Conservation (phyloP, 2,888 invertebrate genomes). For the Idaea dimidiata region DNA sequence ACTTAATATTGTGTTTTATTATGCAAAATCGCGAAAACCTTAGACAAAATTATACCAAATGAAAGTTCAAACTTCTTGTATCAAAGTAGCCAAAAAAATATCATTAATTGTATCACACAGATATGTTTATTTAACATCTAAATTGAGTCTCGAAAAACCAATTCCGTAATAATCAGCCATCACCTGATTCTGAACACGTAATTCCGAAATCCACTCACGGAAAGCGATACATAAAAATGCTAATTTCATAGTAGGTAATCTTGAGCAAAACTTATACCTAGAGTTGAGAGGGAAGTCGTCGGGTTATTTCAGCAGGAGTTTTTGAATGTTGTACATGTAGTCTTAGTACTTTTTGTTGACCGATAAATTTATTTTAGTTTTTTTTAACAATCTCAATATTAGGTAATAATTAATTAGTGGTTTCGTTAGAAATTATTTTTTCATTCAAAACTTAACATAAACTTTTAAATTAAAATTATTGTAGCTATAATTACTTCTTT, state of each 20-base stretch:
- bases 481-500: too few relatives aligned
- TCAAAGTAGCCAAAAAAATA: too few relatives aligned
- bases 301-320: background rate
- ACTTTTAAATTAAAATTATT: too few relatives aligned
- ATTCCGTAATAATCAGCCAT: background rate
- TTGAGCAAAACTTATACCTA: conserved; percentile 2
- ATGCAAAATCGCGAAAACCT: background rate
- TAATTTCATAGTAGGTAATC: background rate
- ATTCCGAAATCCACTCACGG: background rate
- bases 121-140: background rate
- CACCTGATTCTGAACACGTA: background rate
- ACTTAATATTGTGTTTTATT: background rate
- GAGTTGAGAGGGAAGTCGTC: background rate
- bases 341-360: too few relatives aligned
- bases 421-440: too few relatives aligned
- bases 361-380: too few relatives aligned
- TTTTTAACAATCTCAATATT: background rate
- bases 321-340: background rate
- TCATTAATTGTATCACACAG: too few relatives aligned
- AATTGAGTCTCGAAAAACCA: background rate
- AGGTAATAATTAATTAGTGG: too few relatives aligned
- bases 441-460: too few relatives aligned
- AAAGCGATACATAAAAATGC: conserved; percentile 3
- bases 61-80: too few relatives aligned
- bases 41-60: too few relatives aligned